Percentiles rank a stretch among this genome's conserved stretches.
phyloP scores from a whole-genome alignment of 2,113 vertebrate species.

The Rafetus swinhoei region DNA sequence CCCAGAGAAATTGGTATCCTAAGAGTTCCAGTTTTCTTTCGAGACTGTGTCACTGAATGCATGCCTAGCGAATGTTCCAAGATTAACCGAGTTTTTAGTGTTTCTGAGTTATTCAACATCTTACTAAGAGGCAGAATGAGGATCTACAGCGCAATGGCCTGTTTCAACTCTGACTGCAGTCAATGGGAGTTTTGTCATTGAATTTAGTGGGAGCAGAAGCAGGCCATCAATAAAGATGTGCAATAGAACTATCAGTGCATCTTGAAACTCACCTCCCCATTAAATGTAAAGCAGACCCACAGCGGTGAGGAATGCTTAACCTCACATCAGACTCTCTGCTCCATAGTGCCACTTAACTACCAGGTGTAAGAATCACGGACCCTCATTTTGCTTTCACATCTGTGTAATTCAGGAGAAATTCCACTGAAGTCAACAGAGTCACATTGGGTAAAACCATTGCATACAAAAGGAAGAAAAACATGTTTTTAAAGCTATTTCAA shows the following conservation, averaged over 20 bases:
- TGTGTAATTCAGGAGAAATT: neutral
- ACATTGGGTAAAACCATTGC: neutral
- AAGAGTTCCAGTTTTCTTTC: neutral
- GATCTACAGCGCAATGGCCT: neutral
- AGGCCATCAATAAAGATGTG: neutral
- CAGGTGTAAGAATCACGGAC: neutral
- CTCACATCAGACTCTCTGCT: neutral
- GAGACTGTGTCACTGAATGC: neutral
- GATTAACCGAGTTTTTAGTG: neutral
- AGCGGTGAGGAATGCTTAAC: neutral
- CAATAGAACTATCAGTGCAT: neutral
- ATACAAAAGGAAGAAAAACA: neutral
- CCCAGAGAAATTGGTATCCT: neutral
- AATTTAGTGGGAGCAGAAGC: neutral
- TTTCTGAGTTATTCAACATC: neutral
- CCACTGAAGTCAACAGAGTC: neutral
- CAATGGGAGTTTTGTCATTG: neutral
- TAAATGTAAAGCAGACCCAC: neutral
- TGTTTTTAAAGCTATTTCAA: neutral
- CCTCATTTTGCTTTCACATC: neutral
- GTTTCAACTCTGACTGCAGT: neutral
- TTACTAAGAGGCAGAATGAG: neutral
- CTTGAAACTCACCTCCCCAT: neutral
- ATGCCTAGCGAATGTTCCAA: neutral
- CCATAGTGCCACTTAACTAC: neutral